A percentile compares a stretch with the other conserved stretches of the same genome.
phyloP scores from a whole-genome alignment of 2,888 invertebrate genomes.

The Melieria picta region DNA sequence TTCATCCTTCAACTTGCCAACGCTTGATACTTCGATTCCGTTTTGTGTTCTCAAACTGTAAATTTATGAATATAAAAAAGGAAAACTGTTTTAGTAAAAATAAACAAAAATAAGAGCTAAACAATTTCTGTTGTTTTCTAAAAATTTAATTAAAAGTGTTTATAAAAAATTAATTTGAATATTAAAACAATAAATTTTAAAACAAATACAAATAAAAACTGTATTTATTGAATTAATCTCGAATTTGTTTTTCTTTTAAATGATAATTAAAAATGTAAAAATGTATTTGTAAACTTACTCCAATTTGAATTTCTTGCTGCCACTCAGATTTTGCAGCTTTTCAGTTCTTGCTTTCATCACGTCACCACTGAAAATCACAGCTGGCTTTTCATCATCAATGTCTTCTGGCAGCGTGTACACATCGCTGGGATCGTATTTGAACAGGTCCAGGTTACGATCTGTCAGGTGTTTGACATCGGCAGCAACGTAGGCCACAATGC shows the following conservation, averaged over 20 bases:
- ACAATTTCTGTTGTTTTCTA: too few species aligned
- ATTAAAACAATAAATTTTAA: too few species aligned
- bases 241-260: background rate
- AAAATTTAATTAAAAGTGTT: too few species aligned
- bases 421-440: conserved; percentile 63
- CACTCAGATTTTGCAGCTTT: conserved; percentile 57
- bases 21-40: conserved; percentile 64
- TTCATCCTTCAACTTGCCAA: conserved; percentile 64
- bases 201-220: too few species aligned
- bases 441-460: conserved; percentile 59
- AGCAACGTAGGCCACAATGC: conserved; percentile 47
- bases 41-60: conserved; percentile 64
- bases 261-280: conserved; percentile 38
- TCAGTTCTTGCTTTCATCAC: conserved; percentile 63
- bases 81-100: too few species aligned
- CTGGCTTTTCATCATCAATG: conserved; percentile 63
- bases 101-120: too few species aligned
- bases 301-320: conserved; percentile 63
- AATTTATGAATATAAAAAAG: conserved; percentile 5
- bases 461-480: conserved; percentile 59
- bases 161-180: too few species aligned
- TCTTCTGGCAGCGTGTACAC: conserved; percentile 63
- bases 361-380: conserved; percentile 59
- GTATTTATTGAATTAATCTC: too few species aligned
- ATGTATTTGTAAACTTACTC: conserved; percentile 51